phyloP scores from a whole-genome alignment of 2,888 invertebrate species.

The Esperia sulphurella region DNA sequence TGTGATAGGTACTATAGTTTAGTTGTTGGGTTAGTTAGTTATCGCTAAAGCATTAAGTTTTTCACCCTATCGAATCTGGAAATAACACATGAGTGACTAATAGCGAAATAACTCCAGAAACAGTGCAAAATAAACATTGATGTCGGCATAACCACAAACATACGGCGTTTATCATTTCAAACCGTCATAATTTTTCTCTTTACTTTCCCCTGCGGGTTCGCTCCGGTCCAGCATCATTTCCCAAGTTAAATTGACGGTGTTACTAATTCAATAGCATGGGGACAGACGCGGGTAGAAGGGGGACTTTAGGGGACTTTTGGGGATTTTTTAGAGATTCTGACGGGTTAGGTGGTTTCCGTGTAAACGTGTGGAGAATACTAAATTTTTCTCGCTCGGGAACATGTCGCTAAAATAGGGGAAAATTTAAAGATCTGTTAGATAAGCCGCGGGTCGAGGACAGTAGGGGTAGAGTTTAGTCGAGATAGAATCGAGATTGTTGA shows the following conservation, averaged over 20 bases:
- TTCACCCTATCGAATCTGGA: no score
- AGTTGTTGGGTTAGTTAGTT: no score
- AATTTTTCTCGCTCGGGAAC: background rate
- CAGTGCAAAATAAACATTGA: no score
- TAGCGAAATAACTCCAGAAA: no score
- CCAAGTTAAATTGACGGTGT: slow-evolving; percentile 24
- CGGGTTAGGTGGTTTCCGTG: background rate
- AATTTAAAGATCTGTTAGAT: background rate
- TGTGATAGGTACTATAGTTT: no score
- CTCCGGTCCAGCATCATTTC: slow-evolving; percentile 13
- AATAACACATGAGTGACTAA: no score
- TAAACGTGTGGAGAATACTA: background rate
- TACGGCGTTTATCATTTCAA: background rate
- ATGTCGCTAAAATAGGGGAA: background rate
- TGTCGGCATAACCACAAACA: no score
- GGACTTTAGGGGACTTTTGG: background rate
- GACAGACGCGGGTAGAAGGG: background rate
- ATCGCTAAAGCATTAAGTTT: no score
- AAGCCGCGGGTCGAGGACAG: background rate
- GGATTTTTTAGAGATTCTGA: background rate
- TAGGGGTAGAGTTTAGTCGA: no score
- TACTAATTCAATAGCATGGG: slow-evolving; percentile 19
- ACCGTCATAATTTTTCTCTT: background rate
- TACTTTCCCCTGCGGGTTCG: slow-evolving; percentile 3
- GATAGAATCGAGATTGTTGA: no score